These are phyloP conservation scores for Epizoanthus ramosus DNA, from an alignment of 92 coral and sea anemone genomes.

Conservation along the genomic window DNA sequence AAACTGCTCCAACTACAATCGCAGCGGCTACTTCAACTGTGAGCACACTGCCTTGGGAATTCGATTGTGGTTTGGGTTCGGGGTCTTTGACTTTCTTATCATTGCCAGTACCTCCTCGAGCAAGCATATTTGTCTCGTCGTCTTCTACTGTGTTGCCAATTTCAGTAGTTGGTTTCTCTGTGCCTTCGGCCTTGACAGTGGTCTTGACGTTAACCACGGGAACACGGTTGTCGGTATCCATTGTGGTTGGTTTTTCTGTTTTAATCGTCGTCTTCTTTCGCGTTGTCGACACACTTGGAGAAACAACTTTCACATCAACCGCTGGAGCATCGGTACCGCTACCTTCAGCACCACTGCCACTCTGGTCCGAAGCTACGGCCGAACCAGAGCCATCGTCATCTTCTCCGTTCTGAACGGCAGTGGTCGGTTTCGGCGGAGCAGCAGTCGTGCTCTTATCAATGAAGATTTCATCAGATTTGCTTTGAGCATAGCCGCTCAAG, in stretches of 20 bases:
- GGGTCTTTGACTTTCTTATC: not conserved
- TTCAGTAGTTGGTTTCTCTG: conserved; percentile 30
- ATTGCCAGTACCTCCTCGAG: not conserved
- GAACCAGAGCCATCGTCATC: conserved; percentile 60
- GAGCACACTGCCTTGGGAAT: conserved; percentile 49
- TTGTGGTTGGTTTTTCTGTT: conserved; percentile 2
- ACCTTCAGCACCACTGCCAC: conserved; percentile 62
- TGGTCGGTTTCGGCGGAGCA: conserved; percentile 28
- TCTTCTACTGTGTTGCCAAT: not conserved
- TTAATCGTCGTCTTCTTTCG: not conserved
- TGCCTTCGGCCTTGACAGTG: not conserved
- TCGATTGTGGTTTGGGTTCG: conserved; percentile 35
- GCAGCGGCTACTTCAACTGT: conserved; percentile 95
- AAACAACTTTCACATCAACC: conserved; percentile 5
- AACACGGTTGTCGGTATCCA: not conserved
- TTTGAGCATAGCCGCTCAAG: conserved; percentile 51
- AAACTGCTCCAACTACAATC: conserved; percentile 95
- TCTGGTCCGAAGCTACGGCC: conserved; percentile 49
- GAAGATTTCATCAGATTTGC: conserved; percentile 54
- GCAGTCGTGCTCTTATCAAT: conserved; percentile 56
- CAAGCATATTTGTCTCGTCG: not conserved
- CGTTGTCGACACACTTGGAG: conserved; percentile 13
- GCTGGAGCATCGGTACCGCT: conserved; percentile 25
- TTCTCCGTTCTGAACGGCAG: conserved; percentile 50
- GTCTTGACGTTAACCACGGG: not conserved